phyloP scores from a whole-genome alignment of 2,113 vertebrate species.

The Oryzias curvinotus region DNA sequence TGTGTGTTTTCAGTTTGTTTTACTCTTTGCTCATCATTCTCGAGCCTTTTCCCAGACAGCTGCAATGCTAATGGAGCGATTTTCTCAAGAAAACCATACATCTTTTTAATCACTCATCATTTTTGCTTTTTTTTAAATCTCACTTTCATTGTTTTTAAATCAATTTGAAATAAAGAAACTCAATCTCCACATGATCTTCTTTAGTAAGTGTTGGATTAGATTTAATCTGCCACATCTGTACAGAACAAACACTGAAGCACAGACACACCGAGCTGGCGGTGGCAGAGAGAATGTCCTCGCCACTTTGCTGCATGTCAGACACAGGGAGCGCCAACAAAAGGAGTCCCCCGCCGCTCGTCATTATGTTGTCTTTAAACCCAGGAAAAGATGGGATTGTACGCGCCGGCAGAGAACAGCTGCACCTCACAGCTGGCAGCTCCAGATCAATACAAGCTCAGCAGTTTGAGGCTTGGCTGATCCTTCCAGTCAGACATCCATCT shows the following conservation, averaged over 20 bases:
- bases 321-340: constrained; percentile 31
- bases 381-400: constrained; percentile 6
- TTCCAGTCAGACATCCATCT: constrained; percentile 71
- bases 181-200: neutral
- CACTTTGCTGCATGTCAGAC: constrained; percentile 6
- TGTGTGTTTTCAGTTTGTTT: neutral
- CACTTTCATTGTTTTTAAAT: neutral
- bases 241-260: constrained; percentile 4
- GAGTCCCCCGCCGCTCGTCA: constrained; percentile 39
- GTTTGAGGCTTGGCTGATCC: neutral
- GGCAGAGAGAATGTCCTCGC: neutral
- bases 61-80: neutral
- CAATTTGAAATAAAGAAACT: neutral
- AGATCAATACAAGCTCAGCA: neutral
- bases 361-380: constrained; percentile 39
- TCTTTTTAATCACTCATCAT: neutral
- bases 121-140: neutral
- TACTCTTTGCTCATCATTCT: neutral
- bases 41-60: neutral
- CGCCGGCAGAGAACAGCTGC: constrained; percentile 1
- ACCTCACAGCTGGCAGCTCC: constrained; percentile 4
- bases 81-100: constrained; percentile 1
- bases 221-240: constrained; percentile 3
- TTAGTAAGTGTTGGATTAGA: neutral
- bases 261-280: neutral